These are phyloP conservation scores for Leptoteleia sp. DNA, from an alignment of 1,140 invertebrate species.

Conservation along the genomic window DNA sequence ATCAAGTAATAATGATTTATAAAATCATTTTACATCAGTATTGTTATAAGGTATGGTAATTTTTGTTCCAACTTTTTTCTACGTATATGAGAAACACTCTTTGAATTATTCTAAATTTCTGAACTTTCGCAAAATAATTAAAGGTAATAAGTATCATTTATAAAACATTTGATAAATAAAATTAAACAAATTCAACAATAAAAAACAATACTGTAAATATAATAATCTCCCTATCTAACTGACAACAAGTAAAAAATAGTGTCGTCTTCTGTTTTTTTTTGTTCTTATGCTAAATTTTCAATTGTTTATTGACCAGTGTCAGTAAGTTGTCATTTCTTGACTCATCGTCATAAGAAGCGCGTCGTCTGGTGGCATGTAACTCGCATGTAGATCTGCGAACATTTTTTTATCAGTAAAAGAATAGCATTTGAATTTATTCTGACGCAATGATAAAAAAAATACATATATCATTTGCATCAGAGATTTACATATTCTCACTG, in stretches of 20 bases:
- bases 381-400: constrained; percentile 78
- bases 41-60: no score
- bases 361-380: constrained; percentile 83
- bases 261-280: constrained; percentile 5
- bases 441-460: constrained; percentile 18
- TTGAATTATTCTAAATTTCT: no score
- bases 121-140: no score
- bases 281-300: background rate
- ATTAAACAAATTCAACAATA: background rate
- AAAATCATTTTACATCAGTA: no score
- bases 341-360: constrained; percentile 82
- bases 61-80: no score
- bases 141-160: no score
- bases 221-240: background rate
- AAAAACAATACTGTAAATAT: constrained; percentile 24
- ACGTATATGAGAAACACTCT: no score
- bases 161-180: no score
- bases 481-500: constrained; percentile 39
- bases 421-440: background rate
- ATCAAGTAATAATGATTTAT: no score
- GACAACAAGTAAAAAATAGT: background rate
- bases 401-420: no score
- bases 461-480: constrained; percentile 28
- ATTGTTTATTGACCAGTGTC: constrained; percentile 22
- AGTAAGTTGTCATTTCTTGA: constrained; percentile 79